A percentile compares a stretch with the other conserved stretches of the same genome.
These are phyloP conservation scores for Hymenochirus boettgeri DNA, from an alignment of 2,113 vertebrate genomes.

Conservation along the genomic window DNA sequence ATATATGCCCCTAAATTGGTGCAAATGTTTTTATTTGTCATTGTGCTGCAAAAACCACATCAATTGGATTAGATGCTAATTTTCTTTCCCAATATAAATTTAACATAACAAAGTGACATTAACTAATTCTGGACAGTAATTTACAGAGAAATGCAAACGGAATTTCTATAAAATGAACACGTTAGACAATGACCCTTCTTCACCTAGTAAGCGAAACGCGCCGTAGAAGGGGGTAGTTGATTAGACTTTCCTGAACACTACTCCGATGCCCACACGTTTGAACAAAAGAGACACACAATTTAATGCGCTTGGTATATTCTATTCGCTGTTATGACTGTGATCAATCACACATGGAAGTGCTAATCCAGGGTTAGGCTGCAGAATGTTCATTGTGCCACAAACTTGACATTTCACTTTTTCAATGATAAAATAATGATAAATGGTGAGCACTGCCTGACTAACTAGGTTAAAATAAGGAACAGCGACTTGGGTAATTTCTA, in stretches of 20 bases:
- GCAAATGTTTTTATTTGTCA: no score
- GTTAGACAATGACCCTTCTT: slow-evolving; percentile 45
- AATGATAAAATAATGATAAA: slow-evolving; percentile 38
- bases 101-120: no score
- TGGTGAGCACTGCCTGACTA: slow-evolving; percentile 34
- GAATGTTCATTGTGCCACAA: slow-evolving; percentile 35
- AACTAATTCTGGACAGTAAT: no score
- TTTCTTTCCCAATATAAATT: no score
- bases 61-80: no score
- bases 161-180: slow-evolving; percentile 50
- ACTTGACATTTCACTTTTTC: slow-evolving; percentile 42
- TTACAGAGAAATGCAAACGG: slow-evolving; percentile 19
- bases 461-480: slow-evolving; percentile 37
- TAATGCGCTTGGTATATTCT: slow-evolving; percentile 34
- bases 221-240: slow-evolving; percentile 20
- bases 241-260: slow-evolving; percentile 30
- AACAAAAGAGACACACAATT: slow-evolving; percentile 33
- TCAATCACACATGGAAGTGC: slow-evolving; percentile 39
- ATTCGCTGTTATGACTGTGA: slow-evolving; percentile 40
- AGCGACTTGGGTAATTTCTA: no score
- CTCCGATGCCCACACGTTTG: slow-evolving; percentile 17
- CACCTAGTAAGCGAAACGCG: slow-evolving; percentile 22
- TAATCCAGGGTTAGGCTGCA: slow-evolving; percentile 36
- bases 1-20: no score
- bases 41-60: no score